Percentiles rank a stretch among this genome's conserved stretches.
Evolutionary conservation across 1,140 invertebrate species (phyloP).

Genomic region (honey bee (Apis mellifera)): DNA sequence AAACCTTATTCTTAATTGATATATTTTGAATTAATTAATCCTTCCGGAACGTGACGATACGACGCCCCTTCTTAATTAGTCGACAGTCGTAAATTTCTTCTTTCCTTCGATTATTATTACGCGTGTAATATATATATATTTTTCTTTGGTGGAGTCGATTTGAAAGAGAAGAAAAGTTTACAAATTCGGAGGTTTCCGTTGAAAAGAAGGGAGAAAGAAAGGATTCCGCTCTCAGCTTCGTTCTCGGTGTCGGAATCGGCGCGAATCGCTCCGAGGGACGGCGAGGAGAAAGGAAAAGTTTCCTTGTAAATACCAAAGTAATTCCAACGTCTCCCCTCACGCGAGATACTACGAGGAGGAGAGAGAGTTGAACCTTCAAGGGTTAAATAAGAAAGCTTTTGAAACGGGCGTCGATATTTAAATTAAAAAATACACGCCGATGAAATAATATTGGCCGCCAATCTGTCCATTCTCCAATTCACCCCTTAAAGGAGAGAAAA

Average conservation of each 20-base stretch:
- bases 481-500: background rate
- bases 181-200: no score
- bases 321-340: conserved; percentile 4
- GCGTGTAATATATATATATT: no score
- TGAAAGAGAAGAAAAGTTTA: no score
- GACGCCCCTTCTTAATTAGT: conserved; percentile 79
- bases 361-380: no score
- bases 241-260: background rate
- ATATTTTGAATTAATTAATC: conserved; percentile 82
- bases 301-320: conserved; percentile 44
- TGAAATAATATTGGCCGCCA: conserved; percentile 80
- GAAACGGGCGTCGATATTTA: conserved; percentile 70
- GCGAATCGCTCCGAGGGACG: background rate
- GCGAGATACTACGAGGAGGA: no score
- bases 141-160: no score
- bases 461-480: conserved; percentile 12
- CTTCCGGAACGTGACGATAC: conserved; percentile 71
- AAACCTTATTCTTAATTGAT: conserved; percentile 82
- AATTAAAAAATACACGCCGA: conserved; percentile 79
- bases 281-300: background rate
- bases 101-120: conserved; percentile 83
- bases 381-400: conserved; percentile 77
- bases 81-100: conserved; percentile 80
- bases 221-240: background rate
- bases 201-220: background rate